Percentiles rank a stretch among this genome's conserved stretches.
phyloP scores from a whole-genome alignment of 1,140 invertebrate species.

The Aphidius gifuensis region DNA sequence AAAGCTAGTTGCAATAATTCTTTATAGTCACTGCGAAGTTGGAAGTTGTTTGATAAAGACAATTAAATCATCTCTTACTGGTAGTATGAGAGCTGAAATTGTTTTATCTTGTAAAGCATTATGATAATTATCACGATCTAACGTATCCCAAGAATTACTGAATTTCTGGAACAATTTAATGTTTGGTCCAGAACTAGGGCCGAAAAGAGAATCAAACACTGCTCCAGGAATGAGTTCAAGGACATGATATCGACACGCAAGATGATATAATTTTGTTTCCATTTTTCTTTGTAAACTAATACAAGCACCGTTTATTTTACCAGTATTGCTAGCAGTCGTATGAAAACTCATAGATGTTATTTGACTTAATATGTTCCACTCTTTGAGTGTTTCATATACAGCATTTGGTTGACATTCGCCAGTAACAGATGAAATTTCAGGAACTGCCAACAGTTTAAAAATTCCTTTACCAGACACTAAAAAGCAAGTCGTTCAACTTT shows the following conservation, averaged over 20 bases:
- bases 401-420: conserved; percentile 14
- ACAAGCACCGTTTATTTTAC: conserved; percentile 26
- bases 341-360: conserved; percentile 19
- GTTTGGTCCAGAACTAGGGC: conserved; percentile 9
- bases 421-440: conserved; percentile 17
- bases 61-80: neutral
- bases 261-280: conserved; percentile 19
- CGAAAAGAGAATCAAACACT: conserved; percentile 20
- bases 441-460: conserved; percentile 13
- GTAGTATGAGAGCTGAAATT: too few species aligned
- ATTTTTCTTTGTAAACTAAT: conserved; percentile 21
- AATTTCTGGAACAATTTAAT: conserved; percentile 18
- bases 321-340: conserved; percentile 26
- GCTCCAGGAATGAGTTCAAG: conserved; percentile 31
- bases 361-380: conserved; percentile 19
- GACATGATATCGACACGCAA: conserved; percentile 37
- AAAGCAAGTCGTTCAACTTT: conserved; percentile 21
- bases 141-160: conserved; percentile 15
- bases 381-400: conserved; percentile 13
- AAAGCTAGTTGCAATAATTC: conserved; percentile 24
- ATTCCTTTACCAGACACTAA: conserved; percentile 18
- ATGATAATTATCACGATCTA: conserved; percentile 21
- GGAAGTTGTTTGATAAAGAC: conserved; percentile 1
- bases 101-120: conserved; percentile 2
- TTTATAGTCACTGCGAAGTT: conserved; percentile 26